These are phyloP conservation scores for Macrophya alboannulata DNA, from an alignment of 2,888 invertebrate species.

Conservation along the genomic window DNA sequence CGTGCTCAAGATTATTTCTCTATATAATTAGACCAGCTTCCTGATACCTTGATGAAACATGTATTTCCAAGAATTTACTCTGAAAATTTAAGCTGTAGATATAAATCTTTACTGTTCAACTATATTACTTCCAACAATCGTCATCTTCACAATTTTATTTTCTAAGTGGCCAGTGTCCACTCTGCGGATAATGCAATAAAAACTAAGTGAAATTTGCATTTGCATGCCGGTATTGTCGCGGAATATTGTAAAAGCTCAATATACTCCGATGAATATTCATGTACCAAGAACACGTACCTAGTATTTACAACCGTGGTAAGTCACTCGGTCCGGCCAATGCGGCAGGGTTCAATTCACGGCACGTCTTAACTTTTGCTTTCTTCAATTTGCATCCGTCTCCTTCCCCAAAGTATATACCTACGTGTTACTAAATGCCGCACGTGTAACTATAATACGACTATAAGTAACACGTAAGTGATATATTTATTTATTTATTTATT, in stretches of 20 bases:
- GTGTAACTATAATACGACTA: background rate
- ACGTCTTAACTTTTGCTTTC: conserved; percentile 52
- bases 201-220: conserved; percentile 38
- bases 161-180: background rate
- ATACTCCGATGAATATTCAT: conserved; percentile 36
- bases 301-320: conserved; percentile 11
- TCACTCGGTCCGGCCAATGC: background rate
- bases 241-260: conserved; percentile 42
- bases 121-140: background rate
- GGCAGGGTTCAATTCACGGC: conserved; percentile 20
- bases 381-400: conserved; percentile 49
- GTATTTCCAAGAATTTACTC: background rate
- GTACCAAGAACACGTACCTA: conserved; percentile 25
- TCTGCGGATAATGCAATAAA: background rate
- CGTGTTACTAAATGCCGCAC: background rate
- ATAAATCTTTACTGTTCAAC: background rate
- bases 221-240: conserved; percentile 28
- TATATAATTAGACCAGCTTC: background rate
- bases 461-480: background rate
- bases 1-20: conserved; percentile 17
- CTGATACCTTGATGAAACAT: background rate
- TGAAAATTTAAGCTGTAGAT: background rate
- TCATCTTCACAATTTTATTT: background rate
- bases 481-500: conserved; percentile 3
- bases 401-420: background rate